Conservation (phyloP, 2,888 invertebrate genomes). For the Zeuzera pyrina region DNA sequence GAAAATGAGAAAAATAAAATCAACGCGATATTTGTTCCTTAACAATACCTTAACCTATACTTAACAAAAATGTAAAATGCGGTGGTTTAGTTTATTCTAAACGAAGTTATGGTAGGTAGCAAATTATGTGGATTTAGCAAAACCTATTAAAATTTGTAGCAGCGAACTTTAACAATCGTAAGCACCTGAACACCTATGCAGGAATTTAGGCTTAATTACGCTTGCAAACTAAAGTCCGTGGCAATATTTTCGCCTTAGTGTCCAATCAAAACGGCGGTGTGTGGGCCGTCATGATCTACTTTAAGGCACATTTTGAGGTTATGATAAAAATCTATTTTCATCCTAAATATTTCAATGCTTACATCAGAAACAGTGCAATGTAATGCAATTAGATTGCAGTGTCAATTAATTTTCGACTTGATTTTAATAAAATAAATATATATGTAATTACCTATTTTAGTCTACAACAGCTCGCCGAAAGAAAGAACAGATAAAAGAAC, state of each 20-base stretch:
- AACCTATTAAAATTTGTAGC: no score
- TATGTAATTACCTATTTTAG: conserved; percentile 37
- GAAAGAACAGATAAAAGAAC: conserved; percentile 18
- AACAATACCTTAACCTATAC: no score
- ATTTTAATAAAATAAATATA: conserved; percentile 2
- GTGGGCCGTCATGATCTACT: conserved; percentile 41
- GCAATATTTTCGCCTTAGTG: conserved; percentile 42
- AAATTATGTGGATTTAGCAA: no score
- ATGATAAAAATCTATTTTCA: conserved; percentile 30
- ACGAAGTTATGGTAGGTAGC: no score
- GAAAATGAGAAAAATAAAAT: no score
- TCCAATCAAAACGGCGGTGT: conserved; percentile 37
- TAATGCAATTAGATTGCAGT: no score
- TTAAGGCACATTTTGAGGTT: conserved; percentile 35
- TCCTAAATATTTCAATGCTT: conserved; percentile 20
- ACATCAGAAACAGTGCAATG: no score
- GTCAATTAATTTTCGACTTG: background rate
- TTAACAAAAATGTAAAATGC: background rate
- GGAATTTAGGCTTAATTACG: conserved; percentile 21
- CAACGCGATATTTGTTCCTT: no score
- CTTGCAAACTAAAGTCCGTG: conserved; percentile 41
- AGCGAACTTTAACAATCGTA: conserved; percentile 46
- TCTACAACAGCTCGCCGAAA: conserved; percentile 46
- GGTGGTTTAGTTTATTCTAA: no score
- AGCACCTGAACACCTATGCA: conserved; percentile 15